A percentile compares a stretch with the other conserved stretches of the same genome.
phyloP scores from a whole-genome alignment of 2,888 invertebrate species.

The Volucella inflata region DNA sequence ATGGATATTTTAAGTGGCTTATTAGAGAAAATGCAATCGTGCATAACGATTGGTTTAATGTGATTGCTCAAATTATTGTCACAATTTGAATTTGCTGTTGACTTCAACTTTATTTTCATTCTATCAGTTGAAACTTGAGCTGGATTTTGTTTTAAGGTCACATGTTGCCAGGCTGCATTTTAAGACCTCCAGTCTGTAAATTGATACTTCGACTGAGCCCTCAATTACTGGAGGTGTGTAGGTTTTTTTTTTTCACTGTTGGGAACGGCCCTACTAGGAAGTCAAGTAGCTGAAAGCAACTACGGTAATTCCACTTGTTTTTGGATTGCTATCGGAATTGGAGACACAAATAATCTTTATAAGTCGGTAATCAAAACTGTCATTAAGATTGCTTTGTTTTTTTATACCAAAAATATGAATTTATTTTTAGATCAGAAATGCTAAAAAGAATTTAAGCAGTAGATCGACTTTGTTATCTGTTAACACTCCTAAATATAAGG shows the following conservation, averaged over 20 bases:
- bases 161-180: slow-evolving; percentile 22
- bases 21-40: slow-evolving; percentile 47
- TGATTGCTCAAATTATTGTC: slow-evolving; percentile 11
- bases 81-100: slow-evolving; percentile 1
- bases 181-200: slow-evolving; percentile 27
- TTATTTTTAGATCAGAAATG: too few relatives aligned
- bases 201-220: slow-evolving; percentile 9
- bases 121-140: slow-evolving; percentile 19
- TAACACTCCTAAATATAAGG: too few relatives aligned
- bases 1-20: neutral
- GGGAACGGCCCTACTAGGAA: slow-evolving; percentile 22
- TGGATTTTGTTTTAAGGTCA: slow-evolving; percentile 8
- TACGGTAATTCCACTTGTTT: slow-evolving; percentile 35
- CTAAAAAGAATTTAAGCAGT: too few relatives aligned
- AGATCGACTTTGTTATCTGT: too few relatives aligned
- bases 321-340: neutral
- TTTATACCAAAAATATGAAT: too few relatives aligned
- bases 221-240: neutral
- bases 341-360: neutral
- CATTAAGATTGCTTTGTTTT: too few relatives aligned
- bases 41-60: slow-evolving; percentile 10
- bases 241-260: neutral
- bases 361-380: neutral
- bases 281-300: slow-evolving; percentile 49
- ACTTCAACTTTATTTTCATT: neutral